Conservation (phyloP, 1,140 invertebrate genomes). For the Nasonia longicornis region DNA sequence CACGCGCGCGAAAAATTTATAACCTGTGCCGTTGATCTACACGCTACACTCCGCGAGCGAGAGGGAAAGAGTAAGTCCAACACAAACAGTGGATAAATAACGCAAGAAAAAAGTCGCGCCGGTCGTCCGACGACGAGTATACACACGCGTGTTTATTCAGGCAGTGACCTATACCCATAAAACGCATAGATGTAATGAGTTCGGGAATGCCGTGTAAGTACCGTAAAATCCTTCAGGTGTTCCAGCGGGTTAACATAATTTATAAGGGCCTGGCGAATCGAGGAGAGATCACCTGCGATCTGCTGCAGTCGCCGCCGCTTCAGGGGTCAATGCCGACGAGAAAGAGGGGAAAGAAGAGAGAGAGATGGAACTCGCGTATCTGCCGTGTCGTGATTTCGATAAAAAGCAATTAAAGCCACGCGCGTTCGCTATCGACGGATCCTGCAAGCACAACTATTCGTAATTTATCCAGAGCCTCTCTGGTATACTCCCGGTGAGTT, state of each 20-base stretch:
- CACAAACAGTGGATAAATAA: slow-evolving; percentile 4
- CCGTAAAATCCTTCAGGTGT: slow-evolving; percentile 33
- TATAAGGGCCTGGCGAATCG: slow-evolving; percentile 17
- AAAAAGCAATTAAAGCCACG: slow-evolving; percentile 56
- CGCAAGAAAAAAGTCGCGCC: background rate
- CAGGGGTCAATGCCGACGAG: background rate
- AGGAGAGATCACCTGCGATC: slow-evolving; percentile 15
- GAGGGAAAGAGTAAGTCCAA: background rate
- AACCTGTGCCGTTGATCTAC: background rate
- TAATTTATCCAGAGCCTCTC: slow-evolving; percentile 37
- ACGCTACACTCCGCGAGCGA: background rate
- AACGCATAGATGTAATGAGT: slow-evolving; percentile 29
- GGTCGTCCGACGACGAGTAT: background rate
- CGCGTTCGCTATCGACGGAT: slow-evolving; percentile 42
- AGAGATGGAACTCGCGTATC: background rate
- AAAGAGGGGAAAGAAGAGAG: background rate
- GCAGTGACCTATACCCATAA: background rate
- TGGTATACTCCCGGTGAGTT: background rate
- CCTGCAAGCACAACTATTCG: slow-evolving; percentile 38
- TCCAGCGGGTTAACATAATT: slow-evolving; percentile 24
- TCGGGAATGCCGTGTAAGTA: slow-evolving; percentile 30
- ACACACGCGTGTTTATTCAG: background rate
- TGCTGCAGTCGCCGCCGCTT: background rate
- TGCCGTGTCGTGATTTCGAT: slow-evolving; percentile 51
- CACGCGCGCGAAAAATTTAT: background rate